These are phyloP conservation scores for Cylas formicarius DNA, from an alignment of 1,140 invertebrate species.

Conservation along the genomic window DNA sequence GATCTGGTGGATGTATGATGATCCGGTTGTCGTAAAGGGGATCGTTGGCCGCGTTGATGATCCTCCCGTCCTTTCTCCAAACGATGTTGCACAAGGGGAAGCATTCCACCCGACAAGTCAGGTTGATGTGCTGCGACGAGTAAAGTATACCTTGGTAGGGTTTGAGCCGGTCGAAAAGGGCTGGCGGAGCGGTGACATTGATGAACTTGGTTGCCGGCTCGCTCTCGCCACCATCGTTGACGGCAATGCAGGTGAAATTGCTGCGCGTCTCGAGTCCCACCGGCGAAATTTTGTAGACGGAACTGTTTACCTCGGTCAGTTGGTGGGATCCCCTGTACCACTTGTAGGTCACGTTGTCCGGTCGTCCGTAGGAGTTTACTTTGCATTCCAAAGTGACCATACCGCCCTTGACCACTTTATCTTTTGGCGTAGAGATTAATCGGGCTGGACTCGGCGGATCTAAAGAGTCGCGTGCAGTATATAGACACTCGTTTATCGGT, in stretches of 20 bases:
- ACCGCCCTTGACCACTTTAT: constrained; percentile 69
- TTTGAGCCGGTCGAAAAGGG: constrained; percentile 75
- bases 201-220: constrained; percentile 62
- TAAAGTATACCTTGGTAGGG: constrained; percentile 72
- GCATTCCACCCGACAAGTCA: constrained; percentile 83
- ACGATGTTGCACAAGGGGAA: constrained; percentile 74
- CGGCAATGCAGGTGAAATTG: constrained; percentile 80
- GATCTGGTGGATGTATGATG: constrained; percentile 57
- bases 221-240: constrained; percentile 74
- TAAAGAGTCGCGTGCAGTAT: constrained; percentile 11
- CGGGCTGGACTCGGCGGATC: constrained; percentile 33
- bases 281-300: constrained; percentile 69
- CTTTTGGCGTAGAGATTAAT: constrained; percentile 47
- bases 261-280: constrained; percentile 73
- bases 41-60: constrained; percentile 51
- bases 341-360: constrained; percentile 62
- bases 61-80: constrained; percentile 70
- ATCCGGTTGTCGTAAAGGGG: constrained; percentile 61
- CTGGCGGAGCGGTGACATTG: constrained; percentile 74
- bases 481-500: constrained; percentile 1
- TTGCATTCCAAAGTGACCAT: constrained; percentile 70
- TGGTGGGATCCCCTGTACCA: constrained; percentile 71
- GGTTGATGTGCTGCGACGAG: constrained; percentile 61
- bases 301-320: constrained; percentile 62
- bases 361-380: constrained; percentile 73